These are phyloP conservation scores for Manduca sexta DNA, from an alignment of 1,140 invertebrate species.

Conservation along the genomic window DNA sequence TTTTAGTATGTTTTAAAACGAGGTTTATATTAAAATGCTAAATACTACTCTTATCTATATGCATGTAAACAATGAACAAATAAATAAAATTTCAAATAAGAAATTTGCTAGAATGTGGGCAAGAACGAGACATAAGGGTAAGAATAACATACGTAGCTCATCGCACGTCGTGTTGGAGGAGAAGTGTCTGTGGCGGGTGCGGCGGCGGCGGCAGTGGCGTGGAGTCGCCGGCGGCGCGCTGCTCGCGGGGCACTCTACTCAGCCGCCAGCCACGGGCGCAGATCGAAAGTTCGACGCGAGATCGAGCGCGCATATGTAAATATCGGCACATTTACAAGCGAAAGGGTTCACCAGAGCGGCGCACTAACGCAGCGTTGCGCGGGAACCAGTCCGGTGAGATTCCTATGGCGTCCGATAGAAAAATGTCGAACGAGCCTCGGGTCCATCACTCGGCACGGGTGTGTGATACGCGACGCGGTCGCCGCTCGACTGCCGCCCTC, in stretches of 20 bases:
- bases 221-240: slow-evolving; percentile 30
- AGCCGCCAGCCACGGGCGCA: slow-evolving; percentile 39
- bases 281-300: slow-evolving; percentile 70
- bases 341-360: slow-evolving; percentile 72
- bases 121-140: background rate
- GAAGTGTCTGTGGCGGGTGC: slow-evolving; percentile 28
- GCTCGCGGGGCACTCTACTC: slow-evolving; percentile 40
- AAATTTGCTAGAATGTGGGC: too few relatives aligned
- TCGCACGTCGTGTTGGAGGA: slow-evolving; percentile 58
- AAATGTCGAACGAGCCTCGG: slow-evolving; percentile 63
- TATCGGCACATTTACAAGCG: slow-evolving; percentile 73
- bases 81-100: too few relatives aligned
- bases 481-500: slow-evolving; percentile 65
- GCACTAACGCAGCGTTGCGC: slow-evolving; percentile 68
- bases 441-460: slow-evolving; percentile 60
- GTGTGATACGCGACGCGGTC: slow-evolving; percentile 59
- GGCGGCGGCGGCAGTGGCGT: slow-evolving; percentile 5
- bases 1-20: too few relatives aligned
- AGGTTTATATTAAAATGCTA: too few relatives aligned
- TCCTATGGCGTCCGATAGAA: slow-evolving; percentile 69
- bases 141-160: slow-evolving; percentile 60
- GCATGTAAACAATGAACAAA: too few relatives aligned
- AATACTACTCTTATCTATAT: too few relatives aligned
- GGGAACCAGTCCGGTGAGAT: slow-evolving; percentile 70
- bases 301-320: slow-evolving; percentile 71